Percentiles rank a stretch among this genome's conserved stretches.
Evolutionary conservation across 2,113 vertebrate genomes (phyloP).

Genomic region (Poecile atricapillus): DNA sequence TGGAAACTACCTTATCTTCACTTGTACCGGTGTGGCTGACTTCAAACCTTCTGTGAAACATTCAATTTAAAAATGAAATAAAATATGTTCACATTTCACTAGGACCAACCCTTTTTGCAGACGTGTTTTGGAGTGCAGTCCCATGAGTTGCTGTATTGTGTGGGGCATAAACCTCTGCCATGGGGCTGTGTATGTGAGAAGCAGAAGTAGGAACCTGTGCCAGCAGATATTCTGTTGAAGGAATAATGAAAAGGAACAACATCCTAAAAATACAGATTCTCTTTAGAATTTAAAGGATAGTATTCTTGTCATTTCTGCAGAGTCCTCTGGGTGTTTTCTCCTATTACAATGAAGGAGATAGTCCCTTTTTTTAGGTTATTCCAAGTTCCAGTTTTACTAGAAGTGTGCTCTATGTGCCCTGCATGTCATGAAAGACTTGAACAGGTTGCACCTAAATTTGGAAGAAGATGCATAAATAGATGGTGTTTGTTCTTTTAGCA

Average conservation of each 20-base stretch:
- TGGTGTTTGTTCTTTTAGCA: neutral
- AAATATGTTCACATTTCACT: neutral
- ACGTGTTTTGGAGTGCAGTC: neutral
- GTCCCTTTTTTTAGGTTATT: neutral
- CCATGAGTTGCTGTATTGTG: neutral
- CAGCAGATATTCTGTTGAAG: neutral
- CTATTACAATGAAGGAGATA: neutral
- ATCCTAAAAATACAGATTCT: neutral
- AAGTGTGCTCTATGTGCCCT: neutral
- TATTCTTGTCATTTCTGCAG: neutral
- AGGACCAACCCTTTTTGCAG: neutral
- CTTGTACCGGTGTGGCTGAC: neutral
- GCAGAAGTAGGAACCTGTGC: neutral
- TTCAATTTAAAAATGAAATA: neutral
- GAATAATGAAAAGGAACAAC: neutral
- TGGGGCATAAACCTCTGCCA: neutral
- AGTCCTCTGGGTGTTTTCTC: neutral
- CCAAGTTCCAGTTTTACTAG: neutral
- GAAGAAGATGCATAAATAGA: neutral
- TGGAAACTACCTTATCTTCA: neutral
- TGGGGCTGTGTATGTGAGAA: neutral
- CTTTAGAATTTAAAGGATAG: neutral
- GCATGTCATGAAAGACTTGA: neutral
- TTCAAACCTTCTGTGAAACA: neutral
- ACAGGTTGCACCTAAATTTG: neutral